Percentiles rank a stretch among this genome's conserved stretches.
These are phyloP conservation scores for Chamaedrilus cognettii DNA, from an alignment of 2,888 invertebrate genomes.

Conservation along the genomic window DNA sequence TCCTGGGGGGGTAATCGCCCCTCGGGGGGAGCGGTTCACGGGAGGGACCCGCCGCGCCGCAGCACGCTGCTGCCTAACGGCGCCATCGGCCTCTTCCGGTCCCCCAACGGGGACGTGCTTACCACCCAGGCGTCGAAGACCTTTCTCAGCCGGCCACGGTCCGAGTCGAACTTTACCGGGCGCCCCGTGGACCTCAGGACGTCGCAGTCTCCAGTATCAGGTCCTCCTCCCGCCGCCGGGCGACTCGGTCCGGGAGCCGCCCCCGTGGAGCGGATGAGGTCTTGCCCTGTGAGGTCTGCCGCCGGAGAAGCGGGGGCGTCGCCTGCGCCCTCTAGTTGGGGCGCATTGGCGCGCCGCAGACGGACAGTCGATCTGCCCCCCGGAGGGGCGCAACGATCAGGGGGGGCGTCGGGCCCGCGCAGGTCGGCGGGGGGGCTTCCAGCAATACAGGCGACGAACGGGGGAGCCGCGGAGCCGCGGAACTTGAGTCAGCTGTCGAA, in stretches of 20 bases:
- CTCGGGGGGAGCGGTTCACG: no score
- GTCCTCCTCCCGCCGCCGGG: neutral
- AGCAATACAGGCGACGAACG: no score
- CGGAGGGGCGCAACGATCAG: neutral
- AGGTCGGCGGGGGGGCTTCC: neutral
- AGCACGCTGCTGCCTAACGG: conserved; percentile 3
- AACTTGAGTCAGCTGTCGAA: conserved; percentile 8
- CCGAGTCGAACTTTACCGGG: neutral
- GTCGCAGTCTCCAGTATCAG: neutral
- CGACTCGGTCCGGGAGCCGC: neutral
- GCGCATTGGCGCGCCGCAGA: neutral
- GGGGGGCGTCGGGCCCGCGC: neutral
- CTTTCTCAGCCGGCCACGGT: neutral
- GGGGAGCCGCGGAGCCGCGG: no score
- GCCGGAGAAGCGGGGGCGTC: neutral
- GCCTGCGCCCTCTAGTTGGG: conserved; percentile 1
- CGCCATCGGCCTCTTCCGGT: neutral
- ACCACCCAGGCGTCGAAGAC: neutral
- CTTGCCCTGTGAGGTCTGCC: neutral
- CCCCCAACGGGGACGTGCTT: neutral
- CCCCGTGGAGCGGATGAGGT: neutral
- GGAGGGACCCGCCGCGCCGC: neutral
- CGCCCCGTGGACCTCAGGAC: neutral
- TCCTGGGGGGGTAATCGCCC: neutral
- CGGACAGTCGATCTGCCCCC: neutral